Evolutionary conservation across 2,888 invertebrate species (phyloP).

Genomic region (Stomorhina lunata): DNA sequence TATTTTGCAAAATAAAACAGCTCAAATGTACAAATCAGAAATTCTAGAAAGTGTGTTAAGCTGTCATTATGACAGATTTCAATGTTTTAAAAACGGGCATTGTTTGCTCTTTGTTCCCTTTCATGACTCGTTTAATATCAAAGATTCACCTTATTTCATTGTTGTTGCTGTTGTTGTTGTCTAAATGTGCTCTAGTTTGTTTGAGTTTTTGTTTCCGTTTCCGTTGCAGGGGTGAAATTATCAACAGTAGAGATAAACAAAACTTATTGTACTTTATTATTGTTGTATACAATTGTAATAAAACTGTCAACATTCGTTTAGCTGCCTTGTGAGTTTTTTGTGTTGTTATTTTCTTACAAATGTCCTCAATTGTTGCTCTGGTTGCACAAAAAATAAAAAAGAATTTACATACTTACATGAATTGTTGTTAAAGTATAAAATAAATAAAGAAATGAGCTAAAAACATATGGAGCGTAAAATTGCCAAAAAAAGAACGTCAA

Average conservation of each 20-base stretch:
- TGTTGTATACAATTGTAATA: conserved; percentile 20
- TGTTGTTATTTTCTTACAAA: neutral
- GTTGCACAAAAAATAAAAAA: neutral
- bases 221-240: neutral
- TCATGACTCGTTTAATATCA: too few relatives aligned
- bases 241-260: neutral
- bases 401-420: conserved; percentile 25
- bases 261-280: conserved; percentile 10
- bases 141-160: too few relatives aligned
- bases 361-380: conserved; percentile 18
- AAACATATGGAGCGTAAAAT: conserved; percentile 26
- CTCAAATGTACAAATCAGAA: neutral
- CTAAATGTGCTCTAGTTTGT: too few relatives aligned
- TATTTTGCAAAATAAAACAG: neutral
- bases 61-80: neutral
- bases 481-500: neutral
- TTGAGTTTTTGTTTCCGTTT: neutral
- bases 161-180: too few relatives aligned
- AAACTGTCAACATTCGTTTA: conserved; percentile 43
- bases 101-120: too few relatives aligned
- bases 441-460: conserved; percentile 35
- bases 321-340: neutral
- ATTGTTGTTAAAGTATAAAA: neutral
- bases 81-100: neutral
- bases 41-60: neutral